Conservation (phyloP, 2,113 vertebrate genomes). For the Odontesthes bonariensis region DNA sequence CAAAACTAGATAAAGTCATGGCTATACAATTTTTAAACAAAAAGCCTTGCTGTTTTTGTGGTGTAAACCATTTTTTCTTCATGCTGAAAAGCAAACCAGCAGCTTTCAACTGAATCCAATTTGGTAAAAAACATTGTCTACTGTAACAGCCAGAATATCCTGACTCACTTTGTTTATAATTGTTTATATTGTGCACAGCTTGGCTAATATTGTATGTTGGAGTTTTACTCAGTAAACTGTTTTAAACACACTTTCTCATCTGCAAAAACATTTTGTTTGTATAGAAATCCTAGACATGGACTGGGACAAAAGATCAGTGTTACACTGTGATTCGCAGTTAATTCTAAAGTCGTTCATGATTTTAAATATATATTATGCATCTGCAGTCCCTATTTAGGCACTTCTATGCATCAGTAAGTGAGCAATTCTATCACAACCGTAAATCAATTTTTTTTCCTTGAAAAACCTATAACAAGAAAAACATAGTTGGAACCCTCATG, state of each 20-base stretch:
- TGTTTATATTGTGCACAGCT: too few relatives aligned
- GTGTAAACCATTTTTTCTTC: neutral
- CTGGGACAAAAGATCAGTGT: neutral
- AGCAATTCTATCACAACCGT: too few relatives aligned
- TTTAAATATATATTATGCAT: neutral
- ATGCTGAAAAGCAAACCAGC: neutral
- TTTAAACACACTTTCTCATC: neutral
- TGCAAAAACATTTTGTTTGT: neutral
- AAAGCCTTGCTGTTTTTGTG: too few relatives aligned
- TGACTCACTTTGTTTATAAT: too few relatives aligned
- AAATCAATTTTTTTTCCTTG: too few relatives aligned
- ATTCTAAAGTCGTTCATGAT: neutral
- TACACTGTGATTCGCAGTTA: neutral
- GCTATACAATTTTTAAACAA: too few relatives aligned
- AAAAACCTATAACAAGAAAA: neutral
- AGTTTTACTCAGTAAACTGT: too few relatives aligned
- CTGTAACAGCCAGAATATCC: too few relatives aligned
- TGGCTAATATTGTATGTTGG: too few relatives aligned
- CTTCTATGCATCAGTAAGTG: too few relatives aligned
- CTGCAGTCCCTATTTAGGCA: neutral
- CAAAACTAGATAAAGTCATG: too few relatives aligned
- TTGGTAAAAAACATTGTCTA: neutral
- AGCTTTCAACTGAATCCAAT: neutral
- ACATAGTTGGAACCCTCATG: neutral
- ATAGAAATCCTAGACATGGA: neutral